A percentile compares a stretch with the other conserved stretches of the same genome.
Evolutionary conservation across 1,140 invertebrate genomes (phyloP).

Genomic region (Pinna nobilis): DNA sequence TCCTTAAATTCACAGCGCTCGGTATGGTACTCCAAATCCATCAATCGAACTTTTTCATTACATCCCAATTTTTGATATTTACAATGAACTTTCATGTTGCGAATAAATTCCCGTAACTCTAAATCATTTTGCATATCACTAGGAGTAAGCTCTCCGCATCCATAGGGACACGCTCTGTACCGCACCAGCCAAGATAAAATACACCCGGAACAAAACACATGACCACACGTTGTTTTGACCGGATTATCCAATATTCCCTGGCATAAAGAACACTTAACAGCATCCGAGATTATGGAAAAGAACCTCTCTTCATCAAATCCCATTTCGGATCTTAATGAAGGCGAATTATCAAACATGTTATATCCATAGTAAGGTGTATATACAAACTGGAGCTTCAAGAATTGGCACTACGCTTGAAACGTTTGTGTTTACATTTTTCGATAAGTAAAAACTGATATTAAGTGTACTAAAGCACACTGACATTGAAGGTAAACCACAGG

Average conservation of each 20-base stretch:
- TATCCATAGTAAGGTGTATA: not conserved
- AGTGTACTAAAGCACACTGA: not conserved
- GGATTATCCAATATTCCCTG: slow-evolving; percentile 59
- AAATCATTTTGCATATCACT: slow-evolving; percentile 52
- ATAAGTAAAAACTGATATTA: not conserved
- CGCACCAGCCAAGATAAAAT: slow-evolving; percentile 57
- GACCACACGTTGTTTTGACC: slow-evolving; percentile 53
- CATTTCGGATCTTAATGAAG: slow-evolving; percentile 40
- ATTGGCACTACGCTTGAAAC: no score
- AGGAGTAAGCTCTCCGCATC: slow-evolving; percentile 46
- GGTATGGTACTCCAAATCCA: slow-evolving; percentile 45
- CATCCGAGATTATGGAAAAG: slow-evolving; percentile 49
- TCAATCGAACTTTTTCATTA: slow-evolving; percentile 41
- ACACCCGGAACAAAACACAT: slow-evolving; percentile 62
- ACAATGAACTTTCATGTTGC: slow-evolving; percentile 55
- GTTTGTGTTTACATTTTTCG: slow-evolving; percentile 21
- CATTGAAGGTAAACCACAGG: slow-evolving; percentile 16
- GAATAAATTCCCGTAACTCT: slow-evolving; percentile 50
- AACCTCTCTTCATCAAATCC: slow-evolving; percentile 61
- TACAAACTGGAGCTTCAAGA: not conserved
- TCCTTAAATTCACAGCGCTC: slow-evolving; percentile 47
- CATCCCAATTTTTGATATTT: slow-evolving; percentile 51
- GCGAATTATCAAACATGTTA: not conserved
- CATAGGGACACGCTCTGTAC: slow-evolving; percentile 53
- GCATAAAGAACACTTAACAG: slow-evolving; percentile 57